Conservation (phyloP, 2,888 invertebrate species). For the Watsonalla cultraria region DNA sequence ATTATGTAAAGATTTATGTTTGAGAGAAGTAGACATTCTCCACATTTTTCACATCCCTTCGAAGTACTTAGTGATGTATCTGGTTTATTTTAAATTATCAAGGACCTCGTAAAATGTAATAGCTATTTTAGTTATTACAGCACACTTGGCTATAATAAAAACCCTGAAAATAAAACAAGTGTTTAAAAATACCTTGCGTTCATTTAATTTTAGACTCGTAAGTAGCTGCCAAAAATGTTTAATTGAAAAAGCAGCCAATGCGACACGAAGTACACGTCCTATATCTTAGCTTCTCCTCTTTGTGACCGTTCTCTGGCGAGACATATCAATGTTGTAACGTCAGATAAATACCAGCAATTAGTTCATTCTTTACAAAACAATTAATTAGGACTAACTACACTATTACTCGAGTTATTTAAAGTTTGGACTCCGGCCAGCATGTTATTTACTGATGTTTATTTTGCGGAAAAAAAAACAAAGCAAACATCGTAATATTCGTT, state of each 20-base stretch:
- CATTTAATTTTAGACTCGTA: background rate
- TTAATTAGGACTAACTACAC: slow-evolving; percentile 20
- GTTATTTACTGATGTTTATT: background rate
- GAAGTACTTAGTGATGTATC: too few relatives aligned
- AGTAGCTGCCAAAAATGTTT: background rate
- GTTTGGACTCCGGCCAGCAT: slow-evolving; percentile 22
- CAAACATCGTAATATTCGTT: background rate
- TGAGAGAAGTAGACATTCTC: too few relatives aligned
- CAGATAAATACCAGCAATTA: background rate
- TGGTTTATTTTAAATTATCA: too few relatives aligned
- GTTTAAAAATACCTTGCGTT: background rate
- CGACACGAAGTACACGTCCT: background rate
- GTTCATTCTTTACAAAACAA: background rate
- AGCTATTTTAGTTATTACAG: too few relatives aligned
- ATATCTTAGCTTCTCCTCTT: background rate
- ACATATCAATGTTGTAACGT: background rate
- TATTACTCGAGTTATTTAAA: slow-evolving; percentile 25
- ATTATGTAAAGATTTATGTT: too few relatives aligned
- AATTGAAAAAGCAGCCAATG: background rate
- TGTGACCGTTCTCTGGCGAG: background rate
- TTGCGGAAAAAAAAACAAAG: background rate
- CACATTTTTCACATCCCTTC: too few relatives aligned
- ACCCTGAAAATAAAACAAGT: background rate
- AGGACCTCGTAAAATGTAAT: too few relatives aligned
- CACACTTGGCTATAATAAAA: background rate